Evolutionary conservation across 2,888 invertebrate species (phyloP).

Genomic region (Latheticus oryzae): DNA sequence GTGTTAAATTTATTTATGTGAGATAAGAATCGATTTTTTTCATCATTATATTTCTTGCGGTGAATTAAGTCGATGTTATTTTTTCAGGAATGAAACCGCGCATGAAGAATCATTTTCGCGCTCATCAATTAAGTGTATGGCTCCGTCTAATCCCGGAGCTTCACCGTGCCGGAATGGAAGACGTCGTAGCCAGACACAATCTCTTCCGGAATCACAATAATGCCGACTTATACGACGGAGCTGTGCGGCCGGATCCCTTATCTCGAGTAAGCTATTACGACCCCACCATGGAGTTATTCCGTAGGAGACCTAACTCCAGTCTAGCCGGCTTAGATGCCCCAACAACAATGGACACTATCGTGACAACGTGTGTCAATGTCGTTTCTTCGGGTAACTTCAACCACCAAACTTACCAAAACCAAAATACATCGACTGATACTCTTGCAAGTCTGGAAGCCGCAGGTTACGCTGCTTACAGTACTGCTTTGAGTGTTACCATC

Average conservation of each 20-base stretch:
- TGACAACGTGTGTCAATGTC: conserved; percentile 79
- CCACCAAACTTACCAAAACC: conserved; percentile 67
- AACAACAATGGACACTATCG: conserved; percentile 77
- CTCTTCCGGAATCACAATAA: conserved; percentile 91
- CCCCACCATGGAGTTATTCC: conserved; percentile 72
- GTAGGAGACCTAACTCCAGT: conserved; percentile 70
- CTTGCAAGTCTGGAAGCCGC: conserved; percentile 84
- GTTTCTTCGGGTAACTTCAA: conserved; percentile 65
- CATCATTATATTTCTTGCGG: not conserved
- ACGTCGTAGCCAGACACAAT: conserved; percentile 88
- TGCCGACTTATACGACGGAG: conserved; percentile 88
- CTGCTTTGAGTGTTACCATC: conserved; percentile 81
- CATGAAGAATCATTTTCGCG: conserved; percentile 92
- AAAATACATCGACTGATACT: conserved; percentile 79
- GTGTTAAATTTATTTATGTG: too few species aligned
- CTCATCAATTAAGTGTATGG: conserved; percentile 96
- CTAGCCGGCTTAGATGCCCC: conserved; percentile 73
- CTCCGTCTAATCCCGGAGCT: conserved; percentile 91
- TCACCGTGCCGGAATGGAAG: conserved; percentile 89
- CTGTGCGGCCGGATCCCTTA: conserved; percentile 87
- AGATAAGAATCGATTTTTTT: too few species aligned
- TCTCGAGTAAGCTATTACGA: conserved; percentile 74
- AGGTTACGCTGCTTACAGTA: conserved; percentile 80
- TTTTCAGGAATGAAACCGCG: conserved; percentile 88
- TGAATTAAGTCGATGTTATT: conserved; percentile 32